These are phyloP conservation scores for Eriosoma lanigerum DNA, from an alignment of 1,140 invertebrate species.

Conservation along the genomic window DNA sequence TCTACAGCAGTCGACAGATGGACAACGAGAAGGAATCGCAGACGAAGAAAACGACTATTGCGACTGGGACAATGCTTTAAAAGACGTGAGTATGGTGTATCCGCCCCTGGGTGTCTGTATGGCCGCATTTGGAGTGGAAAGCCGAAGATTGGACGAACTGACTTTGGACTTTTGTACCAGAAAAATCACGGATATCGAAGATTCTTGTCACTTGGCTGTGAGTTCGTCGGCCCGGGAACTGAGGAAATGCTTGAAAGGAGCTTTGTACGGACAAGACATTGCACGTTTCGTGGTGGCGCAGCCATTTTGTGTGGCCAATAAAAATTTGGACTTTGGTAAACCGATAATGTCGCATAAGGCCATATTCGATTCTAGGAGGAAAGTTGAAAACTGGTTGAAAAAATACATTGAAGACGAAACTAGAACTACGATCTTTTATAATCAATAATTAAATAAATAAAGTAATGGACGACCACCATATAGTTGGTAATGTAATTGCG, in stretches of 20 bases:
- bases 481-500: no score
- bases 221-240: background rate
- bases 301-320: background rate
- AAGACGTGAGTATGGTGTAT: background rate
- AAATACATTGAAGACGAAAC: background rate
- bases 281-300: background rate
- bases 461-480: no score
- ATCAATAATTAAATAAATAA: no score
- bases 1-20: background rate
- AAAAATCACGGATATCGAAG: background rate
- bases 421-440: background rate
- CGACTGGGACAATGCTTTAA: conserved; percentile 4
- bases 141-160: background rate
- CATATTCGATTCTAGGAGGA: background rate
- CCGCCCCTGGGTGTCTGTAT: background rate
- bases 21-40: background rate
- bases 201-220: no score
- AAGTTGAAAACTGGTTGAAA: conserved; percentile 31
- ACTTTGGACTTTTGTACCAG: background rate
- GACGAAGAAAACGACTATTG: background rate
- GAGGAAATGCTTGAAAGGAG: conserved; percentile 20
- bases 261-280: background rate
- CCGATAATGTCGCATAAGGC: background rate
- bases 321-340: conserved; percentile 14
- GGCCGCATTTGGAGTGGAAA: background rate